Base-by-base conservation (phyloP, 2,888 invertebrate genomes). In the Phlogophora meticulosa region DNA sequence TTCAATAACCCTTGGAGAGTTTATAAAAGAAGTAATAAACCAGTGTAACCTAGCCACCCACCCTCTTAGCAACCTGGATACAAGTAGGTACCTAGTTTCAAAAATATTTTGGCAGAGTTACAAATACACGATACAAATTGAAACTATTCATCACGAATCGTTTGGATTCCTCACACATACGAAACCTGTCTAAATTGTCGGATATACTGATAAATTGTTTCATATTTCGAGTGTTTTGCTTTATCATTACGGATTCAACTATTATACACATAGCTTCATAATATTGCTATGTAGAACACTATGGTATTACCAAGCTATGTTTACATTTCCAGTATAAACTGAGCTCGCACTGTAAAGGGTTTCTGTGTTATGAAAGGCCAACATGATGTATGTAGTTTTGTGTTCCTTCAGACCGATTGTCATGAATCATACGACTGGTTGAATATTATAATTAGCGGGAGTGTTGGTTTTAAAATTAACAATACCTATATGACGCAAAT, bases 161-260 rank as follows among this genome's bases (percentile, higher is more conserved):
- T 80, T 80, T 38, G 56, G n/a, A 76, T 68, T 76, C 56, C 58
- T 40, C 34, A n/a, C 22, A 48, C 61, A 75, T 76, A 62, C 34
- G 55, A 28, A 48, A 48, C 70, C 56, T 59, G 70, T 80, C 49
- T 13, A 34, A 43, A 66, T 66, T 74, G 75, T 61, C 67, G 61
- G 53, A 78, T 62, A 34, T 52, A 40, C 43, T 68, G 70, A 75
- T 68, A 80, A 68, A 76, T 68, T 56, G 62, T 80, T 76, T 43
- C n/a, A 45, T 75, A 59, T 76, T 67, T 75, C 55, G n/a, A 65
- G 45, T 56, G 46, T 15, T 52, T 36, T 78, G 79, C 78, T 43
- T 74, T 74, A 78, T 73, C 2, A 42, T 34, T 11, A 45, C 38
- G 22, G 32, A 38, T 36, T 17, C 20, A 55, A 62, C 61, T 36